Conservation (phyloP, 2,888 invertebrate species). For the Choristoneura rosaceana region DNA sequence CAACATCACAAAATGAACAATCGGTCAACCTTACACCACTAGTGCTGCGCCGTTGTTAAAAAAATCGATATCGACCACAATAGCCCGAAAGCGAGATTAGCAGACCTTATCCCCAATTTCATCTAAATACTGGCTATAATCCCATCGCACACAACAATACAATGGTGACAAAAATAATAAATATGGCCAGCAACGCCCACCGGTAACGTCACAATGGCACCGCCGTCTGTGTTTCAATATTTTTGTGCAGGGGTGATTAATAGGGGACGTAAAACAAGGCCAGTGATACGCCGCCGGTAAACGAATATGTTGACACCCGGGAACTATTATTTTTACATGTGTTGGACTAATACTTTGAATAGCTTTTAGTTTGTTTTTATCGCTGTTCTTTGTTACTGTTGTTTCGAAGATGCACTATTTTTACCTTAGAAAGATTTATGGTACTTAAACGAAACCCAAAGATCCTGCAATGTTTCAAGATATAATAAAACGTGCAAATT, state of each 20-base stretch:
- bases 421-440: background rate
- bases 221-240: conserved; percentile 71
- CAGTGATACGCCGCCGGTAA: conserved; percentile 62
- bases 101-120: conserved; percentile 82
- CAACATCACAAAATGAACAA: conserved; percentile 1
- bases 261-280: conserved; percentile 73
- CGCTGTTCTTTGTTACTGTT: background rate
- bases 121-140: conserved; percentile 84
- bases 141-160: conserved; percentile 64
- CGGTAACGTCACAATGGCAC: conserved; percentile 67
- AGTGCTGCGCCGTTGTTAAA: conserved; percentile 36
- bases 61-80: conserved; percentile 73
- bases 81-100: conserved; percentile 75
- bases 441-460: no score
- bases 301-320: conserved; percentile 39
- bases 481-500: background rate
- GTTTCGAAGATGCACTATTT: background rate
- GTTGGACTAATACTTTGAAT: conserved; percentile 8
- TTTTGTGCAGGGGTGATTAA: conserved; percentile 76
- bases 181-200: conserved; percentile 69
- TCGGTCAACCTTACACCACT: conserved; percentile 15
- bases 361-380: background rate
- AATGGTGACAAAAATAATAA: conserved; percentile 85
- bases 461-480: no score
- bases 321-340: conserved; percentile 40